Conservation (phyloP, 2,113 vertebrate species). For the Alexandromys fortis region DNA sequence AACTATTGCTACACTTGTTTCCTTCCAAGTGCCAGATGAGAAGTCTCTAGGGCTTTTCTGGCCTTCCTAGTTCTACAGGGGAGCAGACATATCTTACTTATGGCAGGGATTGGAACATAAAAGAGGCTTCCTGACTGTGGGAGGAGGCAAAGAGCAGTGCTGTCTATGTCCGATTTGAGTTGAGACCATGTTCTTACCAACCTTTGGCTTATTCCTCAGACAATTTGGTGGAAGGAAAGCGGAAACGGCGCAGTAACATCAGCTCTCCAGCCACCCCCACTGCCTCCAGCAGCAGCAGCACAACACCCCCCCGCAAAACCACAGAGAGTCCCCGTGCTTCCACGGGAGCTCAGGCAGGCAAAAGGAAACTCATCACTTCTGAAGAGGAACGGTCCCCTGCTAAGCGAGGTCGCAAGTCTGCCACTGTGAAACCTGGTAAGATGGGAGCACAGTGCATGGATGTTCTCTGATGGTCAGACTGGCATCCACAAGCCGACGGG, state of each 20-base stretch:
- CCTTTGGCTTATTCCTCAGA: slow-evolving; percentile 82
- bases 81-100: not conserved
- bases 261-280: slow-evolving; percentile 85
- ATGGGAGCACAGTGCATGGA: not conserved
- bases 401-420: slow-evolving; percentile 93
- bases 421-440: slow-evolving; percentile 88
- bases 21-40: not conserved
- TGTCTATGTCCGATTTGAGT: not conserved
- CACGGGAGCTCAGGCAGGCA: slow-evolving; percentile 85
- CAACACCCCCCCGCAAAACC: slow-evolving; percentile 83
- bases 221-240: slow-evolving; percentile 98
- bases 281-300: slow-evolving; percentile 85
- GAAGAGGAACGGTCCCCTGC: slow-evolving; percentile 90
- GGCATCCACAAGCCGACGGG: not conserved
- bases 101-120: not conserved
- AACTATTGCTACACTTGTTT: not conserved
- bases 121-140: not conserved
- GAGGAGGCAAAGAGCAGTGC: not conserved
- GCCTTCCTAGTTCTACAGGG: not conserved
- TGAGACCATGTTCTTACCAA: not conserved
- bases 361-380: slow-evolving; percentile 90
- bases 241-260: slow-evolving; percentile 89
- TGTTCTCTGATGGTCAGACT: not conserved
- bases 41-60: slow-evolving; percentile 28
- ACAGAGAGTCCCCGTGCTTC: slow-evolving; percentile 82